A percentile compares a stretch with the other conserved stretches of the same genome.
These are phyloP conservation scores for Bellardia bayeri DNA, from an alignment of 2,888 invertebrate species.

Conservation along the genomic window DNA sequence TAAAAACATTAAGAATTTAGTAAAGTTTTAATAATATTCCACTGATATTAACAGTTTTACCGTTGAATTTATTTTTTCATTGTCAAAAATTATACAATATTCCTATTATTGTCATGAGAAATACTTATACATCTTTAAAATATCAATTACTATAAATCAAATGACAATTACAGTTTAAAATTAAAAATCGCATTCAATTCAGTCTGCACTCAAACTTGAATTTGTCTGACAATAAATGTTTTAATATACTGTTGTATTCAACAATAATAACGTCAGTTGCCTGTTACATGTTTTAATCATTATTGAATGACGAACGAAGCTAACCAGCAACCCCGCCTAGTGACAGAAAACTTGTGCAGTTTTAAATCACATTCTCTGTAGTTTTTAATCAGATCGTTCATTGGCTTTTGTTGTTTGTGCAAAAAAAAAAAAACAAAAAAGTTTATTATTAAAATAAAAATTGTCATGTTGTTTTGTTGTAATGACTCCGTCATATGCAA, in stretches of 20 bases:
- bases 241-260: background rate
- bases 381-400: slow-evolving; percentile 33
- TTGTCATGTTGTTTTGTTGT: slow-evolving; percentile 40
- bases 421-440: slow-evolving; percentile 3
- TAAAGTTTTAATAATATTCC: too few relatives aligned
- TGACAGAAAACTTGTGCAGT: background rate
- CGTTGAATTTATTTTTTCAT: too few relatives aligned
- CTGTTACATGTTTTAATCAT: background rate
- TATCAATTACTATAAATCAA: too few relatives aligned
- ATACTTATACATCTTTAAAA: too few relatives aligned
- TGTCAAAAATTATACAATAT: too few relatives aligned
- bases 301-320: background rate
- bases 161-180: too few relatives aligned
- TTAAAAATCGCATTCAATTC: too few relatives aligned
- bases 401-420: slow-evolving; percentile 6
- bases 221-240: background rate
- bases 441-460: slow-evolving; percentile 18
- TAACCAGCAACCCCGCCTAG: background rate
- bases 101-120: too few relatives aligned
- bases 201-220: background rate
- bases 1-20: too few relatives aligned
- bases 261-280: slow-evolving; percentile 29
- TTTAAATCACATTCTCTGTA: background rate
- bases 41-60: too few relatives aligned
- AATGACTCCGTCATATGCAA: slow-evolving; percentile 38